Base-by-base conservation (phyloP, 2,888 invertebrate species). In the Eulithis testata region DNA sequence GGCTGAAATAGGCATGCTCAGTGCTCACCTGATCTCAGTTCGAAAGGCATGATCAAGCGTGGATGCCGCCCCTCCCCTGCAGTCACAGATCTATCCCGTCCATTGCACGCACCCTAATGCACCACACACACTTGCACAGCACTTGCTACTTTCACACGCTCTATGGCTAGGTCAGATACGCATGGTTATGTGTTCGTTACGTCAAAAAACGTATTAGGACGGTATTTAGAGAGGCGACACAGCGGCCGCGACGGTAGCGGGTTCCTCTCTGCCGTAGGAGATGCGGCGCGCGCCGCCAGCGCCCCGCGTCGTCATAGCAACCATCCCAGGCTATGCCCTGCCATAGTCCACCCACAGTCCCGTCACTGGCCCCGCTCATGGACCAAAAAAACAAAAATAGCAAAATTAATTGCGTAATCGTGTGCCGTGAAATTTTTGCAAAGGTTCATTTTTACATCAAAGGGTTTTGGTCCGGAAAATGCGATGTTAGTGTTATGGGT, bases 381-480 rank as follows among this genome's bases (percentile, higher is more conserved):
- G 80, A 86, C 82, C 21, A 21, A 21, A 86, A 91, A 90, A 91
- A 91, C 89, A 91, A 90, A 91, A 92, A 91, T 91, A 91, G 89
- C 89, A 83, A 89, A 31, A 91, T 90, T 91, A 90, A 90, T 90
- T 89, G 85, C 90, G 89, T 88, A 90, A 90, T 87, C 86, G 85
- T 86, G 87, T 85, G 78, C 82, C 78, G 83, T 86, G 81, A 85
- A 85, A 82, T 84, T 84, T 87, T 85, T 80, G 78, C 77, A 71
- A 79, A 78, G 79, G 79, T 77, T 82, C 81, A 85, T 85, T 84
- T 82, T 80, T 79, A 84, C 82, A 79, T 86, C 82, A 85, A 88
- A 86, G 85, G 79, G 78, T 72, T 63, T 68, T 70, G 66, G 71
- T 70, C 71, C 75, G 78, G 75, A 75, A 78, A 77, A 75, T 73